Base-by-base conservation (phyloP, 2,113 vertebrate genomes). In the Aviceda subcristata region DNA sequence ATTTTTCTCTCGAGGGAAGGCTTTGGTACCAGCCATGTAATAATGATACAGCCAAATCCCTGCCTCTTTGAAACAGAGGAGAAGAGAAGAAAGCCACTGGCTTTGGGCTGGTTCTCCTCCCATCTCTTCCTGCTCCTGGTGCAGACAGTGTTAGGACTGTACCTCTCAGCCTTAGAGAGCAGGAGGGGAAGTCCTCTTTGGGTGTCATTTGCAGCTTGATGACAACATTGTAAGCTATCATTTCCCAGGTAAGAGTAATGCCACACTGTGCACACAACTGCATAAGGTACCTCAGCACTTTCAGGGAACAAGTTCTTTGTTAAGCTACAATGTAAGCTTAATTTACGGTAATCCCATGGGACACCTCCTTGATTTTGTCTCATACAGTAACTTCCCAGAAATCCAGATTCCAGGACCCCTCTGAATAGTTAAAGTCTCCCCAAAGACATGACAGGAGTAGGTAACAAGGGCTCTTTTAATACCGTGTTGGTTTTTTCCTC, bases 401-500 rank as follows among this genome's bases (percentile, higher is more conserved):
- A 53, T 67, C 39, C 38, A 51, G 14, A n/a, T 71, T n/a, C 30
- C 57, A 60, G 55, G 12, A 48, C 36, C 29, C 10, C 14, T 84
- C 50, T 88, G 46, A 50, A 32, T 24, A 88, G 8, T 74, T 48
- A 22, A 29, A 50, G 27, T 69, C 21, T 80, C 26, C 26, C 50
- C n/a, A 39, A n/a, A 66, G 50, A 32, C 59, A 27, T 63, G 26
- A 10, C 3, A 63, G 46, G 26, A 59, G 74, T 51, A 72, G 50
- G 15, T 56, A 64, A 16, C 29, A 82, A 85, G 19, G 38, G 11
- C 9, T 56, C 22, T 87, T 77, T 55, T 17, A 46, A n/a, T 71
- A 27, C 5, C 1, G 0, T 19, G 39, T 9, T 53, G 46, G 0
- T 2, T 43, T n/a, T n/a, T 43, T 16, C 26, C 24, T 8, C 24